Evolutionary conservation across 2,113 vertebrate species (phyloP).

Genomic region (Gobiocypris rarus): DNA sequence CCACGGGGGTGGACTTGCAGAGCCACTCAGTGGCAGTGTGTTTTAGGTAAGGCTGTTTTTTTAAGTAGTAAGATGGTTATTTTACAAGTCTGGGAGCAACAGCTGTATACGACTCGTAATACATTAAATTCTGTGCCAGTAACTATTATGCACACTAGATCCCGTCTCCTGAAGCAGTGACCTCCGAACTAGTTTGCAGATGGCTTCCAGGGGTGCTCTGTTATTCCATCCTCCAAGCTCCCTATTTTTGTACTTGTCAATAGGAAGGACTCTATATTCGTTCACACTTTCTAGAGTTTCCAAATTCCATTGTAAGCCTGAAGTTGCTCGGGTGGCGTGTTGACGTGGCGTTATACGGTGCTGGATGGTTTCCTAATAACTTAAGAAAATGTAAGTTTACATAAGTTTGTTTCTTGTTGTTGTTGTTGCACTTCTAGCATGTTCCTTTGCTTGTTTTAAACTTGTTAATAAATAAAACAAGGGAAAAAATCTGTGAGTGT

Average conservation of each 20-base stretch:
- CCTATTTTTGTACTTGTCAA: constrained; percentile 30
- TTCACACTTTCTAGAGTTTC: constrained; percentile 48
- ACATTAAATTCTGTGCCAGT: constrained; percentile 49
- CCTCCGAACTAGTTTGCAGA: constrained; percentile 14
- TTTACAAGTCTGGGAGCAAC: constrained; percentile 60
- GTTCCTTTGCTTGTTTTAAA: not conserved
- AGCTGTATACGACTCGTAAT: constrained; percentile 42
- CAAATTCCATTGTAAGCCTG: constrained; percentile 18
- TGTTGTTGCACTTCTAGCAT: not conserved
- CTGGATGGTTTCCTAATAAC: constrained; percentile 3
- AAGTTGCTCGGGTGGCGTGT: not conserved
- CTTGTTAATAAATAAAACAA: not conserved
- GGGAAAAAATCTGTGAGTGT: not conserved
- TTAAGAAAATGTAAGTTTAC: not conserved
- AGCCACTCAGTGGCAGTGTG: constrained; percentile 59
- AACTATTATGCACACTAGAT: constrained; percentile 47
- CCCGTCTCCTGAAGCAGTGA: not conserved
- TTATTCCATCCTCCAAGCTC: constrained; percentile 3
- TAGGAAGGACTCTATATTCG: constrained; percentile 18
- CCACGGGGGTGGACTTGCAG: constrained; percentile 55
- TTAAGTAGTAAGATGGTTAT: constrained; percentile 56
- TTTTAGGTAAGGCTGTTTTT: constrained; percentile 64
- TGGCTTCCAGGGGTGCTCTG: not conserved
- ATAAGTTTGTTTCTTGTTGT: not conserved
- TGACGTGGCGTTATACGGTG: not conserved